These are phyloP conservation scores for Agrotis clavis DNA, from an alignment of 2,888 invertebrate genomes.

Conservation along the genomic window DNA sequence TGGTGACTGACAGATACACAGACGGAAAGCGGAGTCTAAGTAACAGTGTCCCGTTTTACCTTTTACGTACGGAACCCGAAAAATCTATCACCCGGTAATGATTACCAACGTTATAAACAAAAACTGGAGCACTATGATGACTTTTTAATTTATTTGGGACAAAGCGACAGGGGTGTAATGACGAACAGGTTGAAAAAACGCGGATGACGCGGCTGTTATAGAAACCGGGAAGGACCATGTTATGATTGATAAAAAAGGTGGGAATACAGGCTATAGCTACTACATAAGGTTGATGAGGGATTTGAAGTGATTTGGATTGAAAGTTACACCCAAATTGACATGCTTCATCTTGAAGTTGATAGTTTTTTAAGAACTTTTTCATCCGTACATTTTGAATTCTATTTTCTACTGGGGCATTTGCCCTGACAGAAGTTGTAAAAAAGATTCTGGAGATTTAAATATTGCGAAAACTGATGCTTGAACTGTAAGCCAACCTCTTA, in stretches of 20 bases:
- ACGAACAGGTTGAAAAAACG: slow-evolving; percentile 71
- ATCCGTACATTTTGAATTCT: not conserved
- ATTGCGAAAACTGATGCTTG: no score
- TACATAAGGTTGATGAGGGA: slow-evolving; percentile 11
- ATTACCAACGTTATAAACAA: slow-evolving; percentile 69
- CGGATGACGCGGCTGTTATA: slow-evolving; percentile 72
- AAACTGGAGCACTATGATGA: slow-evolving; percentile 76
- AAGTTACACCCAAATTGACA: slow-evolving; percentile 22
- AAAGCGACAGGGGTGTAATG: slow-evolving; percentile 73
- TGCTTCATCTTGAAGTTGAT: not conserved
- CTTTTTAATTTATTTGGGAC: slow-evolving; percentile 86
- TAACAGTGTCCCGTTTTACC: no score
- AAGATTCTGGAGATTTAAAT: no score
- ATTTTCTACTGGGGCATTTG: not conserved
- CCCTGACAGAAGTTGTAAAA: no score
- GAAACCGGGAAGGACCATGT: slow-evolving; percentile 44
- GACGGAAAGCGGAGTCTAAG: no score
- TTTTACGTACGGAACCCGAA: not conserved
- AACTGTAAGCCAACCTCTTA: not conserved
- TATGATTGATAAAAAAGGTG: slow-evolving; percentile 35
- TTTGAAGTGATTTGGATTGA: slow-evolving; percentile 4
- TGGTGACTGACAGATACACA: no score
- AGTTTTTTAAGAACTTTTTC: not conserved
- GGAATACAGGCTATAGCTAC: slow-evolving; percentile 17
- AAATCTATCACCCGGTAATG: slow-evolving; percentile 62